These are phyloP conservation scores for Junonia oenone DNA, from an alignment of 2,888 invertebrate genomes.

Conservation along the genomic window DNA sequence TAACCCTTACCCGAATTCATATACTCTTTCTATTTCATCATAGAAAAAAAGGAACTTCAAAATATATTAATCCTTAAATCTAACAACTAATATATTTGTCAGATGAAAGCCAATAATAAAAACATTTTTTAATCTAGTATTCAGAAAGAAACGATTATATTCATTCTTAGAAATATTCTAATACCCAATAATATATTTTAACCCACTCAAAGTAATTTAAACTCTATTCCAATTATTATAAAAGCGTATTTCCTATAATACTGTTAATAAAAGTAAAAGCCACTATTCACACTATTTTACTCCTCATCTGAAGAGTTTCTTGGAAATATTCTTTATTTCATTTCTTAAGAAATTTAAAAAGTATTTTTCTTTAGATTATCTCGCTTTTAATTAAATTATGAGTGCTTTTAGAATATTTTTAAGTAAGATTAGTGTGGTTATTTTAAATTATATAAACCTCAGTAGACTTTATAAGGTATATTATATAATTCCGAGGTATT, in stretches of 20 bases:
- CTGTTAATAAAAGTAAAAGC: neutral
- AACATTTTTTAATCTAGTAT: neutral
- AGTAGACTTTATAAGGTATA: too few species aligned
- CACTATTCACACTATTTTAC: neutral
- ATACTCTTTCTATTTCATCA: neutral
- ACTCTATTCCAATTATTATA: neutral
- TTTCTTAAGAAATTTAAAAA: neutral
- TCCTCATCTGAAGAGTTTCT: neutral
- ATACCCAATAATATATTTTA: neutral
- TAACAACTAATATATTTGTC: neutral
- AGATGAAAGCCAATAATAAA: neutral
- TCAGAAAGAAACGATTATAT: slow-evolving; percentile 1
- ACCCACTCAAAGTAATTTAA: neutral
- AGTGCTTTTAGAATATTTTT: neutral
- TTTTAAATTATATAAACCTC: too few species aligned
- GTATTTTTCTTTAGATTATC: neutral
- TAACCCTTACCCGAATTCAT: too few species aligned
- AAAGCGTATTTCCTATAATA: neutral
- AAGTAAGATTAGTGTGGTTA: too few species aligned
- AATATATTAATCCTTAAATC: neutral
- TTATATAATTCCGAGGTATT: too few species aligned
- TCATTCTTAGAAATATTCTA: slow-evolving; percentile 6
- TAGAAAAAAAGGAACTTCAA: neutral
- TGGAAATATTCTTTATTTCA: neutral
- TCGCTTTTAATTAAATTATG: neutral